phyloP scores from a whole-genome alignment of 2,797 vertebrate genomes.

The Danio jaintianensis region DNA sequence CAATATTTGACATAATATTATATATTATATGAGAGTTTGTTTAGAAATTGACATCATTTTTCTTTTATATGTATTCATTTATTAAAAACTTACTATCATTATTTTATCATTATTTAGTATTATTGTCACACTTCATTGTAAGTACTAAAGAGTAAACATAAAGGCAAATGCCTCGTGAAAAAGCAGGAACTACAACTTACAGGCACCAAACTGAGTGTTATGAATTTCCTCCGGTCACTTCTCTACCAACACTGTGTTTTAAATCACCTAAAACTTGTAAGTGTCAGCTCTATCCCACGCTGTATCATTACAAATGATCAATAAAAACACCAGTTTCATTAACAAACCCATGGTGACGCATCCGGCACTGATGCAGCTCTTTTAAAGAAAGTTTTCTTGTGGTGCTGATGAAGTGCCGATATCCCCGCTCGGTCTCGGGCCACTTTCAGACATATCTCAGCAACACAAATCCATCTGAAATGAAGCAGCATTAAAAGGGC shows the following conservation, averaged over 20 bases:
- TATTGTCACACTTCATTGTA: too few species aligned
- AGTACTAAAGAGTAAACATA: background rate
- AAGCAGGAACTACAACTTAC: background rate
- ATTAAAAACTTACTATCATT: too few species aligned
- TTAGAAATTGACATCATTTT: too few species aligned
- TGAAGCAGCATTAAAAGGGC: constrained; percentile 40
- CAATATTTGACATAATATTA: too few species aligned
- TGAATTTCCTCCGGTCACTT: background rate
- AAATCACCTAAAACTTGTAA: constrained; percentile 5
- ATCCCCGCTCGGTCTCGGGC: constrained; percentile 15
- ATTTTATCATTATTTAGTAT: too few species aligned
- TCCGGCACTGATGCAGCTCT: background rate
- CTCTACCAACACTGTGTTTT: background rate
- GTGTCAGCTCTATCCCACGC: constrained; percentile 11
- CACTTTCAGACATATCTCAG: constrained; percentile 40
- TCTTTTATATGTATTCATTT: too few species aligned
- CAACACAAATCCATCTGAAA: constrained; percentile 42
- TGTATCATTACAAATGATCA: constrained; percentile 22
- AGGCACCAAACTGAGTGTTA: background rate
- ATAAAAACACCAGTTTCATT: background rate
- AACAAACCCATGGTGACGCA: constrained; percentile 23
- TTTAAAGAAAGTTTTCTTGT: constrained; percentile 18
- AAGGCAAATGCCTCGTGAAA: background rate
- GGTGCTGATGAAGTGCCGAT: constrained; percentile 45
- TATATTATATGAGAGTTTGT: too few species aligned